Percentiles rank a stretch among this genome's conserved stretches.
These are phyloP conservation scores for Pelodiscus sinensis DNA, from an alignment of 2,113 vertebrate genomes.

Conservation along the genomic window DNA sequence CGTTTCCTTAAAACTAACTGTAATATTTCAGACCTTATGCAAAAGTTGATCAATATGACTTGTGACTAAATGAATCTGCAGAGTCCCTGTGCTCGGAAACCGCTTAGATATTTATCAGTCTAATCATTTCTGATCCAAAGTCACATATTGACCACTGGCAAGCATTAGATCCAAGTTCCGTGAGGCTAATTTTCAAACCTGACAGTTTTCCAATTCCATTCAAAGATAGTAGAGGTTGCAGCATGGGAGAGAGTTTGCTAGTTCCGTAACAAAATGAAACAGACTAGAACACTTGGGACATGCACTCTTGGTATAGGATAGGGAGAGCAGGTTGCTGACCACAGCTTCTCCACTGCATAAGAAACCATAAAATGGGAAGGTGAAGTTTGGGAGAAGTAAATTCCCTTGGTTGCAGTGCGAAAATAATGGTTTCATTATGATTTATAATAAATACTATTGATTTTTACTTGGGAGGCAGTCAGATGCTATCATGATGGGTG, in stretches of 20 bases:
- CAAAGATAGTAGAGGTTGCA: not conserved
- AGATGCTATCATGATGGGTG: not conserved
- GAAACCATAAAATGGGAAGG: not conserved
- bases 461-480: constrained; percentile 33
- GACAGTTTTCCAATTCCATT: not conserved
- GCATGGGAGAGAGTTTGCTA: not conserved
- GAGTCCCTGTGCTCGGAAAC: not conserved
- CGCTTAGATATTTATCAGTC: not conserved
- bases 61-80: not conserved
- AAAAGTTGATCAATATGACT: not conserved
- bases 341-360: not conserved
- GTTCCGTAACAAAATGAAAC: not conserved
- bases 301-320: not conserved
- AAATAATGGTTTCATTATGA: not conserved
- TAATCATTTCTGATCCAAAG: not conserved
- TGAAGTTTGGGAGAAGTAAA: not conserved
- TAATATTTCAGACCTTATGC: not conserved
- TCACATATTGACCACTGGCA: not conserved
- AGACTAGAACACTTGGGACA: not conserved
- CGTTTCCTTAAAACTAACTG: not conserved
- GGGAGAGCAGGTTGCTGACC: not conserved
- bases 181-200: not conserved
- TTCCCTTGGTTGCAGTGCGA: not conserved
- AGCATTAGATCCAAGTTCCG: not conserved
- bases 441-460: not conserved